Evolutionary conservation across 2,888 invertebrate genomes (phyloP), one percentile per base, ranked within the genome.

Genomic region (Hypomecis punctinalis): DNA sequence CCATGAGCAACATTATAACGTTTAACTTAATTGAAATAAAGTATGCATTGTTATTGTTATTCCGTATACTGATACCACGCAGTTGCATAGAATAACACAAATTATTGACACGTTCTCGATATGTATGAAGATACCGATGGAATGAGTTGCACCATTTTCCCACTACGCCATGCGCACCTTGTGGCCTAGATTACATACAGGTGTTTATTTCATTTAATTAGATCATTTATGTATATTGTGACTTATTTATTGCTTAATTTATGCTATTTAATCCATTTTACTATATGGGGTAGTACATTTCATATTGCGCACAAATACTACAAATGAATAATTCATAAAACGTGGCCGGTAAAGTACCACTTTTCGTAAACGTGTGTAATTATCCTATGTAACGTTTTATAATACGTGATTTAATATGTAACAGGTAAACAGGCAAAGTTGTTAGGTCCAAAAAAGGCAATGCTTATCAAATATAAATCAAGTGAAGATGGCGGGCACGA

Each of bases 141-240:
- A 74, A 70, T 83, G 82, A 83, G 8, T 33, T 46, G 33, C 42
- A 40, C 39, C 67, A 75, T 78, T 85, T 83, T 77, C 73, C 72
- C 70, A 67, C 85, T 85, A 79, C 89, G 86, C 83, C 84, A 84
- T 71, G 61, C 59, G 58, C 54, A 56, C 75, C 91, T 84, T 90
- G 91, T 91, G 91, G 89, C 83, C 76, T 90, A 76, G 69, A 85
- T 89, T 82, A 88, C 78, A 76, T 78, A 67, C 72, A 73, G 63
- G 64, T 74, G 67, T 76, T 75, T 75, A 70, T 70, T 72, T 74
- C 71, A 66, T 72, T 73, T 85, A 88, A 86, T 85, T 83, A 83
- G 81, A 82, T 74, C 81, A 84, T 77, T 71, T 76, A 73, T 70
- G 64, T 76, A 72, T 75, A 75, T 71, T 70, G 61, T 68, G 66